phyloP scores from a whole-genome alignment of 2,797 vertebrate genomes.

The Naso thynnoides region DNA sequence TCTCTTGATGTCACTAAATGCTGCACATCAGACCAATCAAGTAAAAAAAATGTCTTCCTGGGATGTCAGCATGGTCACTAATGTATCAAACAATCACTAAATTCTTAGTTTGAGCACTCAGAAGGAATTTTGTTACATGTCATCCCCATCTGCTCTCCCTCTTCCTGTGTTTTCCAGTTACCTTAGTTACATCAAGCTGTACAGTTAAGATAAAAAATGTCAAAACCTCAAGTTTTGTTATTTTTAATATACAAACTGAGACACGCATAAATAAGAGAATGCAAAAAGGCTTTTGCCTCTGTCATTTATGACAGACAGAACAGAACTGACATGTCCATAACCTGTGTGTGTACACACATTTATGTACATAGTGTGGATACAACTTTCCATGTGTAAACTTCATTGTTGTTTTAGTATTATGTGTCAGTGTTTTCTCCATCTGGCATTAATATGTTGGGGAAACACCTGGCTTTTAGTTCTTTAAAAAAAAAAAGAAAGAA shows the following conservation, averaged over 20 bases:
- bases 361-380: slow-evolving; percentile 14
- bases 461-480: slow-evolving; percentile 8
- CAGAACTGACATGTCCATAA: background rate
- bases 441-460: background rate
- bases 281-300: background rate
- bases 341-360: background rate
- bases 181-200: background rate
- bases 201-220: background rate
- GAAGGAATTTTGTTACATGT: no score
- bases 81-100: background rate
- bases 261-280: background rate
- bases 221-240: no score
- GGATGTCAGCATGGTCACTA: background rate
- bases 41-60: slow-evolving; percentile 1
- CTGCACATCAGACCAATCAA: no score
- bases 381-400: slow-evolving; percentile 5
- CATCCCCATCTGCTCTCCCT: background rate
- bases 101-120: background rate
- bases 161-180: no score
- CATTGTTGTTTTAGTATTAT: slow-evolving; percentile 21
- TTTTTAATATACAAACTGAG: background rate
- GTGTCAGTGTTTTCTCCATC: background rate
- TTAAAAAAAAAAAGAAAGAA: no score
- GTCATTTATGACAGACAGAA: background rate
- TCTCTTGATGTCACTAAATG: no score